Percentiles rank a stretch among this genome's conserved stretches.
Evolutionary conservation across 1,140 invertebrate species (phyloP).

Genomic region (Tyrophagus putrescentiae): DNA sequence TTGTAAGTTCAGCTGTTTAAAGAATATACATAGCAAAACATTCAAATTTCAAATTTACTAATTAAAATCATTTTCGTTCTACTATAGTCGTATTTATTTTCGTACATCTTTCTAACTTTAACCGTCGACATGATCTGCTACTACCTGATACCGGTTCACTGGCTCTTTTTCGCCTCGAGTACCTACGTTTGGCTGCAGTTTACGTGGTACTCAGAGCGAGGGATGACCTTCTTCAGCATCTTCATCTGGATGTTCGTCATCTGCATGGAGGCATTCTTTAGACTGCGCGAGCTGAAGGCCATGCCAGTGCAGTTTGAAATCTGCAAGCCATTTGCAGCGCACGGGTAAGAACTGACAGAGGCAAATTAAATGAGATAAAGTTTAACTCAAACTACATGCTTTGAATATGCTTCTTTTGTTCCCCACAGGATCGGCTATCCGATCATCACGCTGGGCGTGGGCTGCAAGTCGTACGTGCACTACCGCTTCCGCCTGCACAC

Average conservation of each 20-base stretch:
- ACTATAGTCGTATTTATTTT: conserved; percentile 86
- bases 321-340: conserved; percentile 92
- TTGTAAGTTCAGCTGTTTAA: conserved; percentile 52
- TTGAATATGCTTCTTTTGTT: conserved; percentile 7
- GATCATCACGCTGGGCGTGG: conserved; percentile 88
- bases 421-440: conserved; percentile 81
- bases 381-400: background rate
- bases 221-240: conserved; percentile 83
- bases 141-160: conserved; percentile 96
- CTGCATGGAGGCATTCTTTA: conserved; percentile 79
- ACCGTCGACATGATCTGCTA: conserved; percentile 98
- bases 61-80: background rate
- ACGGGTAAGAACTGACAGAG: conserved; percentile 53
- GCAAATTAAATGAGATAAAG: conserved; percentile 12
- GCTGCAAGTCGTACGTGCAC: conserved; percentile 84
- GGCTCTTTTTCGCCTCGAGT: conserved; percentile 92
- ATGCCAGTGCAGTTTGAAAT: conserved; percentile 79
- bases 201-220: conserved; percentile 93
- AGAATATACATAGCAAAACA: background rate
- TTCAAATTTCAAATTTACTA: conserved; percentile 10
- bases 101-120: conserved; percentile 93
- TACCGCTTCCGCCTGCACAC: conserved; percentile 74
- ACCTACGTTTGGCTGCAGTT: conserved; percentile 99
- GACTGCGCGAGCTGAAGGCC: conserved; percentile 68
- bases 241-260: conserved; percentile 87